These are phyloP conservation scores for Scleropages formosus DNA, from an alignment of 2,797 vertebrate species.

Conservation along the genomic window DNA sequence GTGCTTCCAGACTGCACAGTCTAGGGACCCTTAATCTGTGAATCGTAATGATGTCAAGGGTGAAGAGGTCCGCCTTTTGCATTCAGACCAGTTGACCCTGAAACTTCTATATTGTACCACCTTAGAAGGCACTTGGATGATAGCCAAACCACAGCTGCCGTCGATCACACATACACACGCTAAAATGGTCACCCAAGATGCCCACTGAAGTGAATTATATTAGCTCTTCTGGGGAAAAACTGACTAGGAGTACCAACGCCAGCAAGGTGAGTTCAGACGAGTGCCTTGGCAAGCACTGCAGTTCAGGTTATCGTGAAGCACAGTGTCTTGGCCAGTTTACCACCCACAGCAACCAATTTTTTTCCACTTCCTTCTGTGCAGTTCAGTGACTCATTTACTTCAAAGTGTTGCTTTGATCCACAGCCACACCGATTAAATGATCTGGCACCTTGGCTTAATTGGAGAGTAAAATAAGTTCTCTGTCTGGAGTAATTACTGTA, in stretches of 20 bases:
- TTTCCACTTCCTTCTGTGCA: conserved; percentile 1
- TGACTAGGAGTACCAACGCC: neutral
- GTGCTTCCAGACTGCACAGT: too few relatives aligned
- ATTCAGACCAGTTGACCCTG: conserved; percentile 13
- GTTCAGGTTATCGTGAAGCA: neutral
- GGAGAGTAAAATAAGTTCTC: conserved; percentile 20
- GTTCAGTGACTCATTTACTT: conserved; percentile 33
- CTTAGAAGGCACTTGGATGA: neutral
- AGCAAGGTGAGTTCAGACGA: neutral
- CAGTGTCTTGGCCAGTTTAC: neutral
- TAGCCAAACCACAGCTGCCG: too few relatives aligned
- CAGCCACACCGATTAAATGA: conserved; percentile 2
- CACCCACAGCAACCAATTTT: too few relatives aligned
- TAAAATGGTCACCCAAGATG: too few relatives aligned
- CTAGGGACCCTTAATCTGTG: too few relatives aligned
- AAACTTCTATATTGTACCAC: neutral
- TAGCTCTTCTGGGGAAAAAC: neutral
- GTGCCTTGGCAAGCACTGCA: conserved; percentile 8
- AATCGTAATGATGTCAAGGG: neutral
- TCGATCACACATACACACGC: too few relatives aligned
- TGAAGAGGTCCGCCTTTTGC: neutral
- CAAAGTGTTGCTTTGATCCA: neutral
- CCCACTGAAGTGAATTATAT: too few relatives aligned
- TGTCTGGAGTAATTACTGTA: conserved; percentile 13
- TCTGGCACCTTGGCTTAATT: conserved; percentile 2